Base-by-base conservation (phyloP, 2,888 invertebrate genomes). In the Allygus modestus region DNA sequence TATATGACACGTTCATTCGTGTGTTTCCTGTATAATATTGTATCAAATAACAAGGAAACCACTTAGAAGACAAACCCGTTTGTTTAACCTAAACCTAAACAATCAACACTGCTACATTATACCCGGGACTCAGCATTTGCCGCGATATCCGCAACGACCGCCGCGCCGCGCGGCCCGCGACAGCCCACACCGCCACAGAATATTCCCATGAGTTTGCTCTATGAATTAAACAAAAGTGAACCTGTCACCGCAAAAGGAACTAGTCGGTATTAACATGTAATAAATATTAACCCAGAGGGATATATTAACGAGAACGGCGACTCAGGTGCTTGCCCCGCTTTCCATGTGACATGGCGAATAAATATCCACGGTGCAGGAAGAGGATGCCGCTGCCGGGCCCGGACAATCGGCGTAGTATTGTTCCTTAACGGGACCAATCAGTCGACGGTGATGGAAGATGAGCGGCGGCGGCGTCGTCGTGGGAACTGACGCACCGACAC, bases 401-500 rank as follows among this genome's bases (percentile, higher is more conserved):
- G 7, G 75, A 75, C 43, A 43, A 75, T 43, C 75, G 75, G 37
- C 37, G n/a, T n/a, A 75, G 79, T 79, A 79, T 79, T 79, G 79
- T 79, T 31, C 79, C 79, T 79, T 79, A 79, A 79, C 79, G 79
- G 79, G 79, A 79, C 79, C 79, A 79, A 79, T 79, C 79, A 79
- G 79, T 79, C 79, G n/a, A n/a, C 54, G 12, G 79, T 79, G 79
- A 79, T 79, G 79, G 79, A 79, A 58, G 79, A 79, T 79, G 79
- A 79, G 79, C 79, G 41, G 41, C 37, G 15, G 11, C 33, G 20
- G 5, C 33, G 33, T 7, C 77, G 26, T 31, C 79, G 79, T 79
- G 79, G 79, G 79, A 79, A 79, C 79, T 79, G 28, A 79, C 28
- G 51, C 58, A 58, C 79, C 79, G 79, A 79, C 79, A 58, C 20